A percentile compares a stretch with the other conserved stretches of the same genome.
These are phyloP conservation scores for Crotalus tigris DNA, from an alignment of 2,113 vertebrate species.

Conservation along the genomic window DNA sequence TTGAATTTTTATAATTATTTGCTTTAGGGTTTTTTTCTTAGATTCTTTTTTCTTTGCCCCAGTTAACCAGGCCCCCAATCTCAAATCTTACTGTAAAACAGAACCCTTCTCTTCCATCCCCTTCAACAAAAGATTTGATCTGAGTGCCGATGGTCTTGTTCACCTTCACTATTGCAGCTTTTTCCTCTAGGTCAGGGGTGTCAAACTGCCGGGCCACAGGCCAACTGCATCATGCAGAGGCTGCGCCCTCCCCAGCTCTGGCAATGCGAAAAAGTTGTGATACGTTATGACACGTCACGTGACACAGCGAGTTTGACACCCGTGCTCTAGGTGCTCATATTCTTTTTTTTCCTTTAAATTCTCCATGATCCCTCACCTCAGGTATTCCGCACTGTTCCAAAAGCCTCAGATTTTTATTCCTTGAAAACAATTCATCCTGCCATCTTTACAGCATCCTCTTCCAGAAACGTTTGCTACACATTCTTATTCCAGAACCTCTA, in stretches of 20 bases:
- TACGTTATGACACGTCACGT: too few species aligned
- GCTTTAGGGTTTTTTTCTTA: not conserved
- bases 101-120: not conserved
- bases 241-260: too few species aligned
- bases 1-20: not conserved
- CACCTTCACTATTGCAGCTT: not conserved
- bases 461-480: not conserved
- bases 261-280: too few species aligned
- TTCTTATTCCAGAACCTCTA: not conserved
- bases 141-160: not conserved
- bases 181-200: not conserved
- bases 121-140: not conserved
- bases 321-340: not conserved
- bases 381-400: not conserved
- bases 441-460: not conserved
- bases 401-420: not conserved
- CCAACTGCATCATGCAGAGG: too few species aligned
- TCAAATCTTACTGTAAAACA: not conserved
- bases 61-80: not conserved
- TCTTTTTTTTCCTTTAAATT: not conserved
- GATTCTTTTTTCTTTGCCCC: not conserved
- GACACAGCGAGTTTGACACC: too few species aligned
- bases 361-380: not conserved
- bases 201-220: too few species aligned
- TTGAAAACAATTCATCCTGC: not conserved